Evolutionary conservation across 2,888 invertebrate species (phyloP).

Genomic region (Hermaeophaga mercurialis): DNA sequence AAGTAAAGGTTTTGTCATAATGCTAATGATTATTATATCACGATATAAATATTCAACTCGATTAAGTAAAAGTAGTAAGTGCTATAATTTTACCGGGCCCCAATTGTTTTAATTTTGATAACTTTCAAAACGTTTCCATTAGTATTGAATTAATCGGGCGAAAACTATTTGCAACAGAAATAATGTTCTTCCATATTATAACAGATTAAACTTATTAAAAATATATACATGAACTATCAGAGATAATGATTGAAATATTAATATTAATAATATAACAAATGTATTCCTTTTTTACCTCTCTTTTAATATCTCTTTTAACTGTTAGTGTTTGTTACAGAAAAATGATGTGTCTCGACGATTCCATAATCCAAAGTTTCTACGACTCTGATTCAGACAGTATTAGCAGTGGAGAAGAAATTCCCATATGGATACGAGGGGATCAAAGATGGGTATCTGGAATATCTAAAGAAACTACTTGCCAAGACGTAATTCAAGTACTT

Average conservation of each 20-base stretch:
- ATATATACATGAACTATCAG: too few species aligned
- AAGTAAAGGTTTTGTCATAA: slow-evolving; percentile 1
- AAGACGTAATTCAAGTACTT: slow-evolving; percentile 76
- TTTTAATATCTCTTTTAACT: too few species aligned
- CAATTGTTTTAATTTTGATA: too few species aligned
- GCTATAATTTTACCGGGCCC: too few species aligned
- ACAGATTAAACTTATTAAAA: too few species aligned
- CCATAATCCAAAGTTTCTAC: slow-evolving; percentile 38
- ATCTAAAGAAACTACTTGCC: slow-evolving; percentile 75
- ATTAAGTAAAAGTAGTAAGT: neutral
- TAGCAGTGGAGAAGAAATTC: slow-evolving; percentile 70
- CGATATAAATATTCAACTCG: neutral
- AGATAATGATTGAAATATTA: too few species aligned
- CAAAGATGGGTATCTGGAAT: slow-evolving; percentile 83
- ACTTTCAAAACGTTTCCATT: too few species aligned
- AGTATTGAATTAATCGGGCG: too few species aligned
- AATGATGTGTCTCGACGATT: slow-evolving; percentile 51
- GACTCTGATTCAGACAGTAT: slow-evolving; percentile 57
- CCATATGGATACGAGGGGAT: slow-evolving; percentile 76
- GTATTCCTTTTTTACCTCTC: too few species aligned
- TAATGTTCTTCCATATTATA: too few species aligned
- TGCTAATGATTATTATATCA: neutral
- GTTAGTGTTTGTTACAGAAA: slow-evolving; percentile 27
- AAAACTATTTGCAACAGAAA: too few species aligned
- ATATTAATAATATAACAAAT: too few species aligned